Evolutionary conservation across 1,140 invertebrate species (phyloP), one percentile per base, ranked within the genome.

Genomic region (Wasmannia auropunctata): DNA sequence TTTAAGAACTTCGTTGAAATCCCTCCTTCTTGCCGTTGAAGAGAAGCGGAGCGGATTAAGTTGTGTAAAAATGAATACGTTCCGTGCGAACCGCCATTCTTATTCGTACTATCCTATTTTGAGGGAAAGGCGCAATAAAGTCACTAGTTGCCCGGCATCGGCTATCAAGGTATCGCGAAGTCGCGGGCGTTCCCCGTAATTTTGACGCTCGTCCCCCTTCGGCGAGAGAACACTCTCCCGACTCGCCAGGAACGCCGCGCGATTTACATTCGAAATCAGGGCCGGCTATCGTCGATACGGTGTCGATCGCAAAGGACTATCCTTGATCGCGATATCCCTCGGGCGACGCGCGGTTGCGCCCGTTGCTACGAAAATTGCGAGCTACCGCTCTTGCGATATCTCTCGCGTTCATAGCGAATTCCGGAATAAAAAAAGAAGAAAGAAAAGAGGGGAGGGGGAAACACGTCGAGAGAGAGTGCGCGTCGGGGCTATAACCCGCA

Each of bases 371-470:
- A 90, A 90, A 90, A 88, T 90, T 90, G 70, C 77, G 85, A 88
- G 86, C 81, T 90, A 77, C 83, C 83, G 86, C 76, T n/a, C n/a
- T 88, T 80, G 90, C 83, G 72, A 90, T 90, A 90, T 90, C 89
- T 90, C 89, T 90, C 86, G 72, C 80, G 62, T 69, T 79, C 70
- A 67, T 54, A 56, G 60, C 25, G 58, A 84, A 56, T 58, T 72
- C 46, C 65, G 60, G 37, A 19, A 31, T 58, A 56, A 43, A 72
- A 72, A 80, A 69, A 60, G n/a, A n/a, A 63, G 74, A 65, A 49
- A 54, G 28, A 58, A 63, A 22, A 25, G 49, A 28, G 56, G 7
- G 31, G 79, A 28, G n/a, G n/a, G n/a, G n/a, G n/a, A n/a, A n/a
- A n/a, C n/a, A n/a, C n/a, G n/a, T n/a, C 40, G 25, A 40, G 19